Percentiles rank a stretch among this genome's conserved stretches.
These are phyloP conservation scores for Echinometra lucunter DNA, from an alignment of 53 echinoderm and acorn worm genomes.

Conservation along the genomic window DNA sequence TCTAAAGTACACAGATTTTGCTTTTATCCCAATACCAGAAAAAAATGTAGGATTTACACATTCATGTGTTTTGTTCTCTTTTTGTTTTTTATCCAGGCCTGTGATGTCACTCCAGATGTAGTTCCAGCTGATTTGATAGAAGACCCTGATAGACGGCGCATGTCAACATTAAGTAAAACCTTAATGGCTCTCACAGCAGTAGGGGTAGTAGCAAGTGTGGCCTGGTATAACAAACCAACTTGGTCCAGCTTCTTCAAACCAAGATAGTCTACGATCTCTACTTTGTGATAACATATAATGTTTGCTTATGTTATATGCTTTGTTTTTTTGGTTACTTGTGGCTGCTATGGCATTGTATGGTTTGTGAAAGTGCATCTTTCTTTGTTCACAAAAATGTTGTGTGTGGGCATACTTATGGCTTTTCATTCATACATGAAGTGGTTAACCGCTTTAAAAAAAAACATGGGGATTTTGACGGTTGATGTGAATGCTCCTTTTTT, in stretches of 20 bases:
- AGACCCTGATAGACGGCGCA: constrained; percentile 59
- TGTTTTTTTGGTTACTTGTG: background rate
- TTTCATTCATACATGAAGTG: no score
- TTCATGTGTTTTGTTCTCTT: background rate
- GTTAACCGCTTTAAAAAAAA: background rate
- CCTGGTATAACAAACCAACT: constrained; percentile 43
- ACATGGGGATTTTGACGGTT: background rate
- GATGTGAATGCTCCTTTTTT: background rate
- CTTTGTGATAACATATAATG: background rate
- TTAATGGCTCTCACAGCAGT: constrained; percentile 43
- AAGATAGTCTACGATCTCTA: background rate
- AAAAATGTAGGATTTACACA: no score
- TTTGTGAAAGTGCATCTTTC: background rate
- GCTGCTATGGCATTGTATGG: background rate
- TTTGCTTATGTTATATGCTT: background rate
- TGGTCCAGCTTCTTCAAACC: constrained; percentile 22
- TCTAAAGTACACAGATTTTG: no score
- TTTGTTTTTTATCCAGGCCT: background rate
- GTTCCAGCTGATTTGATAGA: constrained; percentile 71
- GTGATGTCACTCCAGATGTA: constrained; percentile 52
- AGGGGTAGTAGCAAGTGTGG: constrained; percentile 28
- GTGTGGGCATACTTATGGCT: background rate
- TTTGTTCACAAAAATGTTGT: background rate
- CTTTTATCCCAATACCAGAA: no score
- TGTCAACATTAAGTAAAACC: constrained; percentile 33